Conservation (phyloP, 2,797 vertebrate genomes). For the Chlorospingus flavigularis region DNA sequence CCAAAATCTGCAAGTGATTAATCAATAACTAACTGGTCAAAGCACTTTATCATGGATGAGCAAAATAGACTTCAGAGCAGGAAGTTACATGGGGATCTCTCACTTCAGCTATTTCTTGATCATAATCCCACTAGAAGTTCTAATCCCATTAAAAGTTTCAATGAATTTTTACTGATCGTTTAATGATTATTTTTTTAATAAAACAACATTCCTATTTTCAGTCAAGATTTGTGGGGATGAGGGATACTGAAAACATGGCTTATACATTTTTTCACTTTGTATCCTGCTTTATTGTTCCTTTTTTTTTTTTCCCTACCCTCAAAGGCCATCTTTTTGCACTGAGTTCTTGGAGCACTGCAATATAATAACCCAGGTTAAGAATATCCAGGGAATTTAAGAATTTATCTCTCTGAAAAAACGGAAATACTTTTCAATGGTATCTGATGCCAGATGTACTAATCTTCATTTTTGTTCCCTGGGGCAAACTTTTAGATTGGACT, state of each 20-base stretch:
- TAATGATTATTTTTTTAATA: neutral
- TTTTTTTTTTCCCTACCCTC: neutral
- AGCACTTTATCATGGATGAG: neutral
- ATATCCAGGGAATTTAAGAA: neutral
- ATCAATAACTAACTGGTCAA: neutral
- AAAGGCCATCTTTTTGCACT: neutral
- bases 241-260: neutral
- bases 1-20: neutral
- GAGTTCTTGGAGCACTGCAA: neutral
- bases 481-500: neutral
- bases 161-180: neutral
- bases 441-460: neutral
- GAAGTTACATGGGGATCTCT: neutral
- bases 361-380: neutral
- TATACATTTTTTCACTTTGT: neutral
- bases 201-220: neutral
- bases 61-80: neutral
- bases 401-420: neutral
- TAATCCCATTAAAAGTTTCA: neutral
- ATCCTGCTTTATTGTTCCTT: neutral
- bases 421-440: neutral
- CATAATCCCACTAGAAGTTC: neutral
- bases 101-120: neutral
- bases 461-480: neutral
- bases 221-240: neutral